phyloP scores from a whole-genome alignment of 2,797 vertebrate species.

The Sebastes cheni region DNA sequence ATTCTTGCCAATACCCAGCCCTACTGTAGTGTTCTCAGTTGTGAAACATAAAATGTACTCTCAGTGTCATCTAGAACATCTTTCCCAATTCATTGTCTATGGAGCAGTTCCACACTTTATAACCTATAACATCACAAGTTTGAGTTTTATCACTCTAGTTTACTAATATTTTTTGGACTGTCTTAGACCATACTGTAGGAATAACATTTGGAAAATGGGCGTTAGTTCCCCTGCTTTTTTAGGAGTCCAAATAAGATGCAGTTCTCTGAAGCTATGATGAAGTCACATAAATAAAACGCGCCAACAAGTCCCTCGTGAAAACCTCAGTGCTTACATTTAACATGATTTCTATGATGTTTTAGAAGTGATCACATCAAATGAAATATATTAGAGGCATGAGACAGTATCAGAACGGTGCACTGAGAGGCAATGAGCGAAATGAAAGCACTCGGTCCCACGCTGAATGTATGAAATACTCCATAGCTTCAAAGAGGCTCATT shows the following conservation, averaged over 20 bases:
- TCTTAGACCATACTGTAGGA: too few relatives aligned
- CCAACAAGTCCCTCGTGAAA: neutral
- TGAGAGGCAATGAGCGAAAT: slow-evolving; percentile 11
- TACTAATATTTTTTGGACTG: neutral
- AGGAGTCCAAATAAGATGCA: neutral
- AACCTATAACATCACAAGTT: too few relatives aligned
- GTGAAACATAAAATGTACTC: too few relatives aligned
- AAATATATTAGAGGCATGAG: slow-evolving; percentile 21
- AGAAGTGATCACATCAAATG: slow-evolving; percentile 24
- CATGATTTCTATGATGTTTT: slow-evolving; percentile 29
- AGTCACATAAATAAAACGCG: slow-evolving; percentile 35
- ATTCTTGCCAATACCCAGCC: too few relatives aligned
- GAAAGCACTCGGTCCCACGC: neutral
- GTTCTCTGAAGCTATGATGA: slow-evolving; percentile 11
- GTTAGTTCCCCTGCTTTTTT: neutral
- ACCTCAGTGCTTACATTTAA: slow-evolving; percentile 13
- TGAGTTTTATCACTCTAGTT: neutral
- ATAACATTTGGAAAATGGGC: too few relatives aligned
- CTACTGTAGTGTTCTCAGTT: too few relatives aligned
- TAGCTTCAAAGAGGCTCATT: neutral
- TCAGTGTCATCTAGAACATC: too few relatives aligned
- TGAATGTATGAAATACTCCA: slow-evolving; percentile 5
- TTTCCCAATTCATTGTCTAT: too few relatives aligned
- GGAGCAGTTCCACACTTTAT: too few relatives aligned
- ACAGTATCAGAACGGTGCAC: neutral